These are phyloP conservation scores for Melanargia galathea DNA, from an alignment of 2,888 invertebrate species.

Conservation along the genomic window DNA sequence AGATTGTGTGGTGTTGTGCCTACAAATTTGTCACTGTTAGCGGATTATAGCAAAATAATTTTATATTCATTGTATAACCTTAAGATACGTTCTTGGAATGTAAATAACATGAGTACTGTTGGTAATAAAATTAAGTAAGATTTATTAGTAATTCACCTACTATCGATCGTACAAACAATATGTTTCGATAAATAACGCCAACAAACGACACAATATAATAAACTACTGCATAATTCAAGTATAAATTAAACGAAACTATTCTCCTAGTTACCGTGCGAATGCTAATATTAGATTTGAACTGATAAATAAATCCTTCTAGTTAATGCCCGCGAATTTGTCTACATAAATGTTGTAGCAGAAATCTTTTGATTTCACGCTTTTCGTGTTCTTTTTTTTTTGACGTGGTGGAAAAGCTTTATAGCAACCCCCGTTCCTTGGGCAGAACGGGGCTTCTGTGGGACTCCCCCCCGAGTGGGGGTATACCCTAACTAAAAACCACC, in stretches of 20 bases:
- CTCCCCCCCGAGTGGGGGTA: too few species aligned
- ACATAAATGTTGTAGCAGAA: neutral
- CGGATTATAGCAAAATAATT: too few species aligned
- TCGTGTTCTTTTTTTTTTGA: too few species aligned
- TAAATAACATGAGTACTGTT: constrained; percentile 27
- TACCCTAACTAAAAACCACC: too few species aligned
- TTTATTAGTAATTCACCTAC: constrained; percentile 30
- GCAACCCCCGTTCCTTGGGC: too few species aligned
- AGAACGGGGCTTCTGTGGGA: too few species aligned
- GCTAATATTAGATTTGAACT: constrained; percentile 14
- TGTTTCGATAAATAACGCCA: constrained; percentile 25
- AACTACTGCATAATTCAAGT: constrained; percentile 23
- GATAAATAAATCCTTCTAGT: constrained; percentile 6
- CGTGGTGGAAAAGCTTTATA: too few species aligned
- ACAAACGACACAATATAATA: constrained; percentile 17
- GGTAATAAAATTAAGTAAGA: constrained; percentile 24
- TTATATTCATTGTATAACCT: too few species aligned
- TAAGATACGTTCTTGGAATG: constrained; percentile 29
- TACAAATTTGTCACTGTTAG: too few species aligned
- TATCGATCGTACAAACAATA: constrained; percentile 25
- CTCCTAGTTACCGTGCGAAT: constrained; percentile 21
- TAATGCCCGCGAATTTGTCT: neutral
- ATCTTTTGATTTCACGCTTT: neutral
- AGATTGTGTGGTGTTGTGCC: too few species aligned
- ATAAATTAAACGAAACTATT: constrained; percentile 22